Base-by-base conservation (phyloP, 2,888 invertebrate genomes). In the Drosophila ustulata region DNA sequence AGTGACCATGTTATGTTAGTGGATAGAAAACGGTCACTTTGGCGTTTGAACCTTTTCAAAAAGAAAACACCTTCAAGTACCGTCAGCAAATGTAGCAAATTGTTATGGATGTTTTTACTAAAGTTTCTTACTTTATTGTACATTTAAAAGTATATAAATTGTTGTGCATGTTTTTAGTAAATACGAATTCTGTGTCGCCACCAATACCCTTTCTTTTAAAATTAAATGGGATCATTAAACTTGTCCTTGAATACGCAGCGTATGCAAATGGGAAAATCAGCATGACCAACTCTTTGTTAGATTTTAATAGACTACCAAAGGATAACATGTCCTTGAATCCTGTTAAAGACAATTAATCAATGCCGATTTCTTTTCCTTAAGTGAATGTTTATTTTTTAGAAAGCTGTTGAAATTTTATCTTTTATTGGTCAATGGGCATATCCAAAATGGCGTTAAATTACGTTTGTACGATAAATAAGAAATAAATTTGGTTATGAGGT, bases 261-360 rank as follows among this genome's bases (percentile, higher is more conserved):
- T 72, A 72, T 72, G 67, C 71, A 72, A 72, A 72, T 73, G 43
- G 67, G 9, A 66, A 59, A 65, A 41, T 59, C 30, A 18, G 58
- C 72, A 55, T 71, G 64, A 30, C n/a, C 23, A 55, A 47, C 52
- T 9, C 55, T 53, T 47, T 59, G 64, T 64, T 25, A 45, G 34
- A 49, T 30, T 28, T n/a, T 13, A 13, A 28, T 11, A 39, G 39
- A 37, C n/a, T 25, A 2, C 26, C 4, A 47, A 34, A 13, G 34
- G 30, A 46, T 49, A 8, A 28, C 11, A 32, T 47, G 57, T 47
- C 57, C 57, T 57, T 57, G 57, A 47, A 57, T 37, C 28, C n/a
- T 9, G 13, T 34, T 18, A 7, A 9, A 18, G 4, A 25, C 4
- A 47, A 28, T 37, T 7, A 46, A 56, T 46, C 56, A 46, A 34